Evolutionary conservation across 1,140 invertebrate species (phyloP), one percentile per base, ranked within the genome.

Genomic region (Temnothorax curvispinosus): DNA sequence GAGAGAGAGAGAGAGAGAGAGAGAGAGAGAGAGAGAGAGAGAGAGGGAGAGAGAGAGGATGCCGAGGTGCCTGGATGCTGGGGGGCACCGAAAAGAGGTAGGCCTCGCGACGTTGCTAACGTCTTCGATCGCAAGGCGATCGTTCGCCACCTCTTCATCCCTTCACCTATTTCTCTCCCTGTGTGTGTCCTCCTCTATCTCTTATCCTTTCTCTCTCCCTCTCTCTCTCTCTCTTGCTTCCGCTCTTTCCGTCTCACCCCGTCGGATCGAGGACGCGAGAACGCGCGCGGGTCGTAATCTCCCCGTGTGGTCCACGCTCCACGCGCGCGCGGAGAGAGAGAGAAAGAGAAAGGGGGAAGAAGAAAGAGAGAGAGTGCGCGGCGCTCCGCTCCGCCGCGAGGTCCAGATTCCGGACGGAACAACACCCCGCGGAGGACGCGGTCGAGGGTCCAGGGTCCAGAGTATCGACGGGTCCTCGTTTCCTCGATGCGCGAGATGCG

Each of bases 271-370:
- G 80, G 38, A 65, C 38, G 81, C 47, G 81, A 58, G 64, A 67
- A 27, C 27, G 77, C 78, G 64, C 60, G 67, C 47, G 80, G 71
- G 60, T 56, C 58, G 74, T 72, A 86, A 87, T 86, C 87, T 60
- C 64, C 38, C 50, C 56, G 72, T 86, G 47, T 52, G 78, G 72
- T 77, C 62, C 71, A 77, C 52, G 86, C 77, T 77, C 62, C 71
- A 77, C 52, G 86, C 77, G 86, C 47, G 38, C 32, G 60, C 18
- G 18, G 60, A 56, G 82, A 0, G 78, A 60, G 87, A 76, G 9
- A 62, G 86, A 18, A 4, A 3, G 3, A 67, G 38, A 18, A 4
- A 38, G 35, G n/a, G 21, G 21, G 11, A 35, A 21, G 21, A 11
- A 35, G 27, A 44, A 11, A 64, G 21, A 50, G 44, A 38, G 21